Evolutionary conservation across 2,797 vertebrate genomes (phyloP), one percentile per base, ranked within the genome.

Genomic region (Thalassophryne amazonica): DNA sequence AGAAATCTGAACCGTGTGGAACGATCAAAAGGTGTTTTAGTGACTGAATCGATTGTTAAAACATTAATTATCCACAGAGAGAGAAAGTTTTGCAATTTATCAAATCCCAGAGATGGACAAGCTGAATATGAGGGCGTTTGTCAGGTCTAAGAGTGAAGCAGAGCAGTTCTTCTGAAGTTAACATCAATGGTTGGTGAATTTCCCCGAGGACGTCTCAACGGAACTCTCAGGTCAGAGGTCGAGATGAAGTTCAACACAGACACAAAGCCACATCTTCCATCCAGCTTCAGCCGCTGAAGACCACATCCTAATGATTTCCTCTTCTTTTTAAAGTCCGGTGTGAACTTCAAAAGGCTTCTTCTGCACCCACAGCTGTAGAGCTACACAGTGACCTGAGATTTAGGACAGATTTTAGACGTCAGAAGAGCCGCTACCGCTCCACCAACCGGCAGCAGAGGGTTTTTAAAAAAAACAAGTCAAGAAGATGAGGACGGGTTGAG

Each of bases 391-490:
- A 64, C 25, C 16, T 2, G 35, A 58, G 68, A 49, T 68, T 60
- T 62, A 64, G 56, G 35, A 25, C 40, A 56, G 68, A 73, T 63
- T 64, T 69, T 33, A 65, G 1, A 54, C 29, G 7, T 51, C 58
- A 60, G 53, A 35, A 16, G 52, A 51, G 32, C n/a, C 1, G 16
- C 2, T 6, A 9, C 50, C 32, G 53, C 48, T 46, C 63, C 15
- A 34, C 11, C 10, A 10, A 13, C 39, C 2, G 3, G 20, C 38
- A 30, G 34, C 57, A 29, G 45, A 22, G n/a, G n/a, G n/a, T n/a
- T n/a, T n/a, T n/a, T n/a, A n/a, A n/a, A n/a, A n/a, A n/a, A n/a
- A n/a, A n/a, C n/a, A n/a, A n/a, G n/a, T n/a, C n/a, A n/a, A n/a
- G n/a, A n/a, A n/a, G n/a, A n/a, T n/a, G n/a, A n/a, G n/a, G n/a